Percentiles rank a stretch among this genome's conserved stretches.
Evolutionary conservation across 2,113 vertebrate genomes (phyloP).

Genomic region (Arenaria interpres): DNA sequence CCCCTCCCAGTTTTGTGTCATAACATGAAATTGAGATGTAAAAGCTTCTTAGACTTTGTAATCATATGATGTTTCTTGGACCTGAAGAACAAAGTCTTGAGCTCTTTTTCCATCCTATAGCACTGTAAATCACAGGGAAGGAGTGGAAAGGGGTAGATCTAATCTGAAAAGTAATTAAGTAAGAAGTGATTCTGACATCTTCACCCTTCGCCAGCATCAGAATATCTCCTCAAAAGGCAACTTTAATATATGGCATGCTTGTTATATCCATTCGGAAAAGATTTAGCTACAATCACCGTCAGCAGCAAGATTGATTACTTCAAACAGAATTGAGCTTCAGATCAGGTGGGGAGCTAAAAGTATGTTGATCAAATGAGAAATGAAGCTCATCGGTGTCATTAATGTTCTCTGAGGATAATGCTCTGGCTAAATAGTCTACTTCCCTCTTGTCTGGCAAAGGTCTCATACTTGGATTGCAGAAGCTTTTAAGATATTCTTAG

Average conservation of each 20-base stretch:
- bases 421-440: neutral
- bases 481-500: neutral
- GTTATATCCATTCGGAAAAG: neutral
- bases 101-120: neutral
- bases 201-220: neutral
- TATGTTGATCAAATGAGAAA: neutral
- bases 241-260: neutral
- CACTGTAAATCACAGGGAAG: neutral
- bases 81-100: neutral
- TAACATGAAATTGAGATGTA: neutral
- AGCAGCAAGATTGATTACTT: neutral
- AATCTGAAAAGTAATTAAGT: neutral
- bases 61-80: neutral
- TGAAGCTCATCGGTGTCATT: neutral
- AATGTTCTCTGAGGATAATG: neutral
- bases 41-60: neutral
- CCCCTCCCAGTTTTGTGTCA: too few species aligned
- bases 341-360: neutral
- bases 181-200: neutral
- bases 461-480: neutral
- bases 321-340: neutral
- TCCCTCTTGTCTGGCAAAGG: neutral
- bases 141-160: neutral
- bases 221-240: neutral
- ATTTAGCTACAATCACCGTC: neutral